Evolutionary conservation across 1,140 invertebrate genomes (phyloP), one percentile per base, ranked within the genome.

Genomic region (Drosophila insularis): DNA sequence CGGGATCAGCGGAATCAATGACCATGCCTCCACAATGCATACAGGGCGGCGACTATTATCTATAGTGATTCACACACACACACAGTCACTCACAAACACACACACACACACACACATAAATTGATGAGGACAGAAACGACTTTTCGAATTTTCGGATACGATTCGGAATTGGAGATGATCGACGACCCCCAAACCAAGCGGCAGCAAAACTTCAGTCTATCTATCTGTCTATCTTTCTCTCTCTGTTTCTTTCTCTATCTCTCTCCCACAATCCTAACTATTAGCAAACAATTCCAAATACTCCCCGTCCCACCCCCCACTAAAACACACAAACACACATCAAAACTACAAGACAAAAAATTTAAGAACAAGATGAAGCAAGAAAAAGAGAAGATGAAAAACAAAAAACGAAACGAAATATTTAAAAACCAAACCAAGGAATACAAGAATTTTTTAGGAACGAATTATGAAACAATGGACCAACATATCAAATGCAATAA

Each of bases 401-500:
- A 59, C 13, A 3, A 46, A 27, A 43, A 17, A 50, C 17, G 64
- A n/a, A 55, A 54, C 61, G 61, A 68, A 60, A 37, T 54, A 71
- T 19, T 3, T 10, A 62, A 69, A 62, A 50, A 17, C 11, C 6
- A 59, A 59, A 67, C 70, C 60, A 87, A 75, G 65, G 78, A 81
- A 78, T 73, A 82, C 79, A 82, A 76, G 79, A 86, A 87, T 86
- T 87, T 86, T 89, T 89, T 89, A 89, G 81, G 87, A 90, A 90
- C 86, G 87, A 90, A 80, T 86, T 82, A 82, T 86, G 87, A 90
- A 90, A 90, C 87, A 90, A 90, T 90, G 87, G 87, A 90, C 87
- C 87, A 90, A 90, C 86, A 90, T 86, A 90, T 90, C 86, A 90
- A 90, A 90, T 80, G 87, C 86, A 90, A 90, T 90, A 90, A 90